phyloP scores from a whole-genome alignment of 2,888 invertebrate genomes.

The Eupithecia insigniata region DNA sequence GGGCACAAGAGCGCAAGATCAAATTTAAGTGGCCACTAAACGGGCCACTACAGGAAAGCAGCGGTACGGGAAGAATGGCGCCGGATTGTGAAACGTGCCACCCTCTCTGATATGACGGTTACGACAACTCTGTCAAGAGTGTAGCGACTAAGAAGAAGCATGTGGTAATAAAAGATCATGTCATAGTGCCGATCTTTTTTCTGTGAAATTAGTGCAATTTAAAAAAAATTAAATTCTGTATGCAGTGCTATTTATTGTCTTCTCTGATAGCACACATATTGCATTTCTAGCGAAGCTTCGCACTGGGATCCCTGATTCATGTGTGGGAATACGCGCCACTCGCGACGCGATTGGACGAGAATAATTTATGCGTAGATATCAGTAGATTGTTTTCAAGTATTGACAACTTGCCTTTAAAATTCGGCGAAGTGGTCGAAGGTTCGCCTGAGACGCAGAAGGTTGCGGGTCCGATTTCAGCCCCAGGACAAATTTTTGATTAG shows the following conservation, averaged over 20 bases:
- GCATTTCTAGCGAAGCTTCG: conserved; percentile 8
- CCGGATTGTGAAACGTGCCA: too few species aligned
- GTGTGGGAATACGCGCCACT: neutral
- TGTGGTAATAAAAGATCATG: neutral
- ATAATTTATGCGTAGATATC: conserved; percentile 6
- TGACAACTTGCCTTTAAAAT: neutral
- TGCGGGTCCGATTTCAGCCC: neutral
- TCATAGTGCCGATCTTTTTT: neutral
- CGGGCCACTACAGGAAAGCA: too few species aligned
- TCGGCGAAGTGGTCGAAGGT: neutral
- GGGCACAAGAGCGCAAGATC: too few species aligned
- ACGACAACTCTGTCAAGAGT: too few species aligned
- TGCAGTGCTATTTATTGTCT: neutral
- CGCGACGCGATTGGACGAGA: conserved; percentile 3
- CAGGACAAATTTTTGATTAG: neutral
- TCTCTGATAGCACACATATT: neutral
- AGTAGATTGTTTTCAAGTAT: neutral
- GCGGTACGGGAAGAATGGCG: too few species aligned
- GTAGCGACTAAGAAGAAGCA: too few species aligned
- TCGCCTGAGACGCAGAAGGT: neutral
- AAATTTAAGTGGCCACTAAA: too few species aligned
- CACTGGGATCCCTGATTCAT: neutral
- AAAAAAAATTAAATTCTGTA: neutral
- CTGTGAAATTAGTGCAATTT: neutral
- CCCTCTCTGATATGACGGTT: too few species aligned